Evolutionary conservation across 2,797 vertebrate species (phyloP), one percentile per base, ranked within the genome.

Genomic region (Enteromius viviparus): DNA sequence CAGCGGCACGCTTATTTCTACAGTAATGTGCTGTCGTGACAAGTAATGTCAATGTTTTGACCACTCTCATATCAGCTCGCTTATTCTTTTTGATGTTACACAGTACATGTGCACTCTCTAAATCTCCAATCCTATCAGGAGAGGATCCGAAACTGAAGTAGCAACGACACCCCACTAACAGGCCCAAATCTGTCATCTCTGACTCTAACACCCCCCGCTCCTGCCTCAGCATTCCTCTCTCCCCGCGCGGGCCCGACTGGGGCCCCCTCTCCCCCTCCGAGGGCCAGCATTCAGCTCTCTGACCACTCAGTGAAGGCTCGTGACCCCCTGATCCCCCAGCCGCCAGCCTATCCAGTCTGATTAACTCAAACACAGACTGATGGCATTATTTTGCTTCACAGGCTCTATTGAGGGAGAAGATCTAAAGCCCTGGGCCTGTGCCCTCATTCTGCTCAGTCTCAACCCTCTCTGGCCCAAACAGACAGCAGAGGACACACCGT

Each of bases 321-420:
- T 70, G 93, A 94, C 95, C 95, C 90, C 89, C 89, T 93, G 94
- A 96, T 94, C 95, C 92, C 89, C 87, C 90, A 84, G 94, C 94
- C 95, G 95, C 94, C 91, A 92, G 91, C 92, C 95, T 95, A 96
- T 97, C 96, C 94, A 85, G 92, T 96, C 95, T 90, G 90, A 97
- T 97, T 97, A 97, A 95, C 94, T 95, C 91, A 85, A 93, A 94
- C 90, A 68, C 89, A 90, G 91, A 93, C 88, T 95, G 96, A 94
- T 95, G 94, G 91, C 92, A 95, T 96, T 96, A 93, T 95, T 96
- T 95, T 95, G 95, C 95, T 96, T 94, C 94, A 95, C 86, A 94
- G 94, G 93, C 89, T 93, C 95, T 89, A 95, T 84, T 94, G 95
- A 95, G 91, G 87, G 88, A 89, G 91, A 86, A 88, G 92, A 94